Evolutionary conservation across 2,797 vertebrate genomes (phyloP), one percentile per base, ranked within the genome.

Genomic region (Pangasius krempfi): DNA sequence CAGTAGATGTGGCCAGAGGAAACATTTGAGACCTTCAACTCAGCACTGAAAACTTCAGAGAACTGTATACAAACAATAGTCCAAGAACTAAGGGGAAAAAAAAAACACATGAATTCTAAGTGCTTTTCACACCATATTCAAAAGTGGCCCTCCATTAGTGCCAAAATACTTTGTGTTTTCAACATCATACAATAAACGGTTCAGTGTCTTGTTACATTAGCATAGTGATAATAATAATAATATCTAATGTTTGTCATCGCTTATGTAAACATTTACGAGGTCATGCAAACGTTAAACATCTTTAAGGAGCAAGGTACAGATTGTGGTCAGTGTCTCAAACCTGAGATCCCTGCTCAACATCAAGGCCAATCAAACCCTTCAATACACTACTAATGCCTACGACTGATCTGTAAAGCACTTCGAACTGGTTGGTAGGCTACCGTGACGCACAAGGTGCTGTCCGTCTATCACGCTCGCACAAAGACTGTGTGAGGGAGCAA

Each of bases 271-370:
- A 96, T 95, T 95, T 94, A 96, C 94, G 94, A 95, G 96, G 94
- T 97, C 96, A 97, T 97, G 96, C 96, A 96, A 91, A 96, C 95
- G 95, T 93, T 95, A 95, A 95, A 96, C 94, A 84, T 96, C 95
- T 94, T 95, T 94, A 93, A 96, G 93, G 93, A 95, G 94, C 94
- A 96, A 94, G 93, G 94, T 94, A 95, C 95, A 94, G 94, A 94
- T 95, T 92, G 93, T 66, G 66, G 92, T 92, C 92, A 68, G 92
- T 93, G 93, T 70, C 94, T 88, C 95, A 95, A 93, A 96, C 93
- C n/a, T 94, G 94, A 95, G 94, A 95, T 91, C 88, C 91, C 82
- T 86, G 81, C 86, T 33, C 47, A 86, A 85, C 68, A 68, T 73
- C 62, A 88, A 87, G 56, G 79, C 52, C 37, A 86, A 25, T 70